Base-by-base conservation (phyloP, 2,888 invertebrate species). In the Rambutsinella grinnellia region DNA sequence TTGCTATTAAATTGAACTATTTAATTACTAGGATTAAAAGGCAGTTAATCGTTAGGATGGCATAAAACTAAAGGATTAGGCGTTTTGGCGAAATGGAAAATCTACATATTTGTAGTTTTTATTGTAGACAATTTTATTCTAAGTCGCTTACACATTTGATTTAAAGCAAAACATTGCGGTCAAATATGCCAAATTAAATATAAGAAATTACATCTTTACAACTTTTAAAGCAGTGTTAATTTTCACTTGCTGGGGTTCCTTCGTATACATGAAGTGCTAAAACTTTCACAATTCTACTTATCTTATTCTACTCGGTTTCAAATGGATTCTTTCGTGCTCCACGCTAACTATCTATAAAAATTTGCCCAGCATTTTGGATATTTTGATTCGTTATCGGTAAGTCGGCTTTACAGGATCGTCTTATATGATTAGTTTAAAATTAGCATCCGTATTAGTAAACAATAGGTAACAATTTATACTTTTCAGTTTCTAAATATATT, bases 291-390 rank as follows among this genome's bases (percentile, higher is more conserved):
- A 53, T 53, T 28, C 27, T 57, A 2, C 36, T 8, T 46, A 47
- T 6, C 47, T 49, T 17, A 58, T 15, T 60, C 58, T 58, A 60
- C 46, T 28, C 23, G 26, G 58, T 63, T 56, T 13, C 62, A 63
- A 23, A 17, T 61, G 44, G 47, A 44, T 54, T 66, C 47, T 71
- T 24, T 47, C 57, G 61, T 68, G n/a, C 47, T 54, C 60, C 62
- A 68, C 51, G 57, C 65, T 60, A 68, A 60, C 60, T 54, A 58
- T 24, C 2, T 57, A 17, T 26, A 23, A 58, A 58, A 46, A 1
- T 58, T 24, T 19, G 28, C 53, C 51, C 61, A 81, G 82, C 78
- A 72, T 75, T 82, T 82, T 67, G 82, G 82, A 81, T 82, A 79
- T 81, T 81, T 79, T 72, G 82, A 82, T 79, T 76, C 82, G 36